Conservation (phyloP, 2,888 invertebrate species). For the Caenorhabditis panamensis region DNA sequence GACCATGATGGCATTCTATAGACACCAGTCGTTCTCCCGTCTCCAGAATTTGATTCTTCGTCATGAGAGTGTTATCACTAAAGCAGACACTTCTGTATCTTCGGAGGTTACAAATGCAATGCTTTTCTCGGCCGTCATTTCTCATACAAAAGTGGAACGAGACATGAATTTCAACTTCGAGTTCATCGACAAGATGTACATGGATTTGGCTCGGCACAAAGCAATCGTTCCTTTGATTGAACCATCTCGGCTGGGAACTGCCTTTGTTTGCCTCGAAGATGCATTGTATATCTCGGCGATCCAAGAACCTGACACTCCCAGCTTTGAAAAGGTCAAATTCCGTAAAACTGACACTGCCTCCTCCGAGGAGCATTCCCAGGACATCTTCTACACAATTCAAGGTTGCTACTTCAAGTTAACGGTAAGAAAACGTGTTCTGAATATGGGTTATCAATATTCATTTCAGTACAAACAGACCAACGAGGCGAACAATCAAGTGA, state of each 20-base stretch:
- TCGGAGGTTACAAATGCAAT: neutral
- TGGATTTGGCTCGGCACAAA: no score
- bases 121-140: neutral
- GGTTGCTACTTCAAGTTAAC: no score
- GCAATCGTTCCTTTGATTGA: neutral
- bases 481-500: no score
- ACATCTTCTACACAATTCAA: no score
- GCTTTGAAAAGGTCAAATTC: neutral
- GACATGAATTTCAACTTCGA: neutral
- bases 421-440: no score
- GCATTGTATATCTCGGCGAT: constrained; percentile 1
- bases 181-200: no score
- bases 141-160: neutral
- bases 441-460: no score
- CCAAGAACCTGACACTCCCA: neutral
- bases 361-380: no score
- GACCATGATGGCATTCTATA: constrained; percentile 13
- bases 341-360: no score
- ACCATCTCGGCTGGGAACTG: constrained; percentile 13
- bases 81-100: neutral
- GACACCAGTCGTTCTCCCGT: constrained; percentile 1
- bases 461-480: no score
- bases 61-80: neutral
- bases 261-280: constrained; percentile 5
- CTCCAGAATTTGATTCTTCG: neutral